Evolutionary conservation across 2,888 invertebrate genomes (phyloP).

Genomic region (Drosophila nigricruria): DNA sequence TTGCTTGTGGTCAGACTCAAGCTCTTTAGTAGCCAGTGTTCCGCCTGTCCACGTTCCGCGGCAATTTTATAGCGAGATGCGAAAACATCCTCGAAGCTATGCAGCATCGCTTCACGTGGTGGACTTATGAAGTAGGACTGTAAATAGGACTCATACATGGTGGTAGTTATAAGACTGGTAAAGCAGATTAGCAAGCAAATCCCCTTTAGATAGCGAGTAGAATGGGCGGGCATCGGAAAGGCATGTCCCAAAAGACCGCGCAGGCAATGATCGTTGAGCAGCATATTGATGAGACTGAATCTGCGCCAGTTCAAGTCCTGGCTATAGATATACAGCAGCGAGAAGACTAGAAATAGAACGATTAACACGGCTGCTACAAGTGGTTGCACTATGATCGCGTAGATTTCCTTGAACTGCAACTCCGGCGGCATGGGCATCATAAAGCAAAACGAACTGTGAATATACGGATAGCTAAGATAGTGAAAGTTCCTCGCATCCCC

Average conservation of each 20-base stretch:
- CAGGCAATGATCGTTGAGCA: conserved; percentile 63
- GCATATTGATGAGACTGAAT: conserved; percentile 35
- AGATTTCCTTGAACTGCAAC: conserved; percentile 47
- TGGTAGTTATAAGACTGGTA: conserved; percentile 61
- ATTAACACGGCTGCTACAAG: conserved; percentile 30
- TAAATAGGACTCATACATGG: conserved; percentile 66
- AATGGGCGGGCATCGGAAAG: conserved; percentile 47
- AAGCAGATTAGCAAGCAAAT: conserved; percentile 53
- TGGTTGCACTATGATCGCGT: conserved; percentile 40
- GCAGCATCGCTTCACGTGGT: conserved; percentile 20
- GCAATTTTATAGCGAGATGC: conserved; percentile 18
- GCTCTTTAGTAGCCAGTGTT: neutral
- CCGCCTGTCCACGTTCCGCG: neutral
- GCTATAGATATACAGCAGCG: conserved; percentile 56
- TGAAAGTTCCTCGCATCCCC: conserved; percentile 1
- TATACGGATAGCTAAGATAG: conserved; percentile 51
- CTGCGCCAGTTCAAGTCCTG: conserved; percentile 33
- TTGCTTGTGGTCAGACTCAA: neutral
- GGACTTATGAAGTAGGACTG: conserved; percentile 54
- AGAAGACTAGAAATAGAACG: conserved; percentile 42
- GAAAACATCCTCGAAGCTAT: conserved; percentile 25
- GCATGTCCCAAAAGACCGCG: conserved; percentile 68
- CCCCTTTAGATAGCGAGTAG: conserved; percentile 33
- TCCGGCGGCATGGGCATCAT: conserved; percentile 60
- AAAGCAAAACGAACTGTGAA: conserved; percentile 38